A percentile compares a stretch with the other conserved stretches of the same genome.
Conservation (phyloP, 1,140 invertebrate species). For the Lamellibrachia luymesi region DNA sequence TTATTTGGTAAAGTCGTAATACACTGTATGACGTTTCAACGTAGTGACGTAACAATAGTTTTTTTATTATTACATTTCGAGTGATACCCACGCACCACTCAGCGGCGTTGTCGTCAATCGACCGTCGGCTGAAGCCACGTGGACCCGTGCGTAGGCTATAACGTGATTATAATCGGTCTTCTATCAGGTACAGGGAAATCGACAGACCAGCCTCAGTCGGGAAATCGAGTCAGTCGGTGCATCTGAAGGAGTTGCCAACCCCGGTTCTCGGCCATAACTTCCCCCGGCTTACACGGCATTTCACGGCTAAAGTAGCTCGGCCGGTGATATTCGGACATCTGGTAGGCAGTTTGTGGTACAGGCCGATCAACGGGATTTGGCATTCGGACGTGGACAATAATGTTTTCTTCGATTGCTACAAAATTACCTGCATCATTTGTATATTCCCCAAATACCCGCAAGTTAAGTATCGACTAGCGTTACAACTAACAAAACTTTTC, state of each 20-base stretch:
- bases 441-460: neutral
- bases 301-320: neutral
- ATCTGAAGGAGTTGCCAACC: neutral
- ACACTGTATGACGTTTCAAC: neutral
- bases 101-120: neutral
- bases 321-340: neutral
- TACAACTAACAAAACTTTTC: neutral
- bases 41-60: neutral
- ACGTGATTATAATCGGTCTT: neutral
- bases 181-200: neutral
- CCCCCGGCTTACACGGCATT: neutral
- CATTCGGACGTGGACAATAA: neutral
- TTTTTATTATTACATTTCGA: neutral
- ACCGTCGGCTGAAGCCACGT: neutral
- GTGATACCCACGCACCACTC: neutral
- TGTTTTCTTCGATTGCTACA: neutral
- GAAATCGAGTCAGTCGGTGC: neutral
- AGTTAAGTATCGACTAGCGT: neutral
- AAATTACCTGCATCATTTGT: neutral
- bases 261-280: neutral
- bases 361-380: neutral
- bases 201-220: neutral
- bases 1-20: neutral
- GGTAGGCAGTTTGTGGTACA: neutral
- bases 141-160: neutral